Percentiles rank a stretch among this genome's conserved stretches.
Conservation (phyloP, 2,113 vertebrate species). For the Clarias magur region DNA sequence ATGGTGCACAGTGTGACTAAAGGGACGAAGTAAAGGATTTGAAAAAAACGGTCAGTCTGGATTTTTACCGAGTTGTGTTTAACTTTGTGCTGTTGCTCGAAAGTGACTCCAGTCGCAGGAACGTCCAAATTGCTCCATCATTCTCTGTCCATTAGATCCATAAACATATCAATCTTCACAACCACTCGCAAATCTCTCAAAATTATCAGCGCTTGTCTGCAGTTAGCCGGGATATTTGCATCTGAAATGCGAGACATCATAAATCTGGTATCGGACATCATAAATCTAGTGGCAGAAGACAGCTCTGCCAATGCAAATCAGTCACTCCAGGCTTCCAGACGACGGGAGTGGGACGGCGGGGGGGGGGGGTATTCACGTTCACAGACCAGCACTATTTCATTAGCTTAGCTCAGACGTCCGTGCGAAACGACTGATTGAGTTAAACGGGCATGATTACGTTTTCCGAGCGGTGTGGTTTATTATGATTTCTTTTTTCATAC, state of each 20-base stretch:
- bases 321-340: constrained; percentile 67
- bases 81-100: not conserved
- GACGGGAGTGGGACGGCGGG: constrained; percentile 48
- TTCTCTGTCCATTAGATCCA: constrained; percentile 13
- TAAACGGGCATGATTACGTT: constrained; percentile 40
- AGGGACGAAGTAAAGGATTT: not conserved
- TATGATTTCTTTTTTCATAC: constrained; percentile 15
- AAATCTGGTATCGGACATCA: constrained; percentile 44
- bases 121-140: constrained; percentile 1
- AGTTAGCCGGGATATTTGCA: constrained; percentile 43
- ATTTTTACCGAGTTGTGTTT: not conserved
- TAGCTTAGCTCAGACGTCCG: constrained; percentile 57
- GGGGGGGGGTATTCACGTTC: constrained; percentile 61
- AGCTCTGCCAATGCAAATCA: constrained; percentile 57
- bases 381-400: constrained; percentile 81
- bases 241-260: constrained; percentile 34
- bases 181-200: constrained; percentile 7
- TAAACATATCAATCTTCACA: constrained; percentile 16
- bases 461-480: constrained; percentile 1
- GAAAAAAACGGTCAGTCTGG: not conserved
- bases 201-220: constrained; percentile 32
- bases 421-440: constrained; percentile 35
- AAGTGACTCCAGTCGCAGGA: not conserved
- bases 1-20: not conserved
- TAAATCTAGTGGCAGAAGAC: constrained; percentile 33